Base-by-base conservation (phyloP, 1,140 invertebrate genomes). In the Drosophila funebris region DNA sequence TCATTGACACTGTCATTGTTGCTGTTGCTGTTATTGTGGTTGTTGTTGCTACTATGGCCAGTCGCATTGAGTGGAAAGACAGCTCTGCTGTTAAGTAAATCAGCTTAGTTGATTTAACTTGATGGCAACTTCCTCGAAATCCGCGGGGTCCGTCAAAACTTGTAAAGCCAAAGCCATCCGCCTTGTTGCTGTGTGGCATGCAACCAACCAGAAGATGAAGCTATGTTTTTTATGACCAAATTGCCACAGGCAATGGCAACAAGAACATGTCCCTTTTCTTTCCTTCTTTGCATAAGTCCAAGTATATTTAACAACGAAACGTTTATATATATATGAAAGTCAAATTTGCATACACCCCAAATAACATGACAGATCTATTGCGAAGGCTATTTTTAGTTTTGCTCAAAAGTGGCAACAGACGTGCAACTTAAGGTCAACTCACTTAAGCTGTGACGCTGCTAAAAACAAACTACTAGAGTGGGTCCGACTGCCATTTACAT, bases 1-100 rank as follows among this genome's bases (percentile, higher is more conserved):
- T 83, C 75, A 83, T 82, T 78, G 79, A 84, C 79, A 82, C 79
- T 71, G 22, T 13, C 43, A 20, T 53, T 50, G 27, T 36, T 33
- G 9, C 43, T 61, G 31, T 22, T 70, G 29, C 20, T 43, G 27
- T 53, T 53, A 24, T 24, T 24, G 37, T 11, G 41, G 62, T 8
- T 27, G 48, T 48, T 64, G 56, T 37, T 53, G 62, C 22, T 16
- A 58, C 53, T 73, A 69, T 54, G 43, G 20, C 57, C 63, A 82
- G 70, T 66, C 61, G 41, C 61, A 83, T 74, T 66, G 77, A 76
- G 77, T 73, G 77, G 67, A 76, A 52, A 58, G 43, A 16, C n/a
- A 29, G 11, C 44, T 44, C 36, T 31, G 53, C 20, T 33, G 33
- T 61, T 67, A 67, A 78, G 58, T 68, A 64, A 83, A 83, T 83